Evolutionary conservation across 2,888 invertebrate species (phyloP).

Genomic region (Corbicula japonica): DNA sequence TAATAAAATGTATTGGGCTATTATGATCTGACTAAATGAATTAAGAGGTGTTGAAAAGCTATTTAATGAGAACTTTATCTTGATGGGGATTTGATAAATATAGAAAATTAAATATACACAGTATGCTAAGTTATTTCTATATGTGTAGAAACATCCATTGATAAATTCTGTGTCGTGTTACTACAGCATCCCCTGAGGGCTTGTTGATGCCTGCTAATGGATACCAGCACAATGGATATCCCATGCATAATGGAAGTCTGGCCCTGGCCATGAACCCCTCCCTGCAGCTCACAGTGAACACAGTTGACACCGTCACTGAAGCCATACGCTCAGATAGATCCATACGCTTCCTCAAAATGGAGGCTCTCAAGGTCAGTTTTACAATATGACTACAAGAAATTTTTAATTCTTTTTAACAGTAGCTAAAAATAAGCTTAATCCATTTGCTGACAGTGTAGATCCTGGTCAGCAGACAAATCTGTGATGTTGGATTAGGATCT

Average conservation of each 20-base stretch:
- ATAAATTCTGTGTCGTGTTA: neutral
- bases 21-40: too few relatives aligned
- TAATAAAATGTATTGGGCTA: too few relatives aligned
- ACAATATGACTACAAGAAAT: neutral
- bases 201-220: conserved; percentile 46
- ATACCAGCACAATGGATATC: conserved; percentile 26
- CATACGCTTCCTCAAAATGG: conserved; percentile 82
- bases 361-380: conserved; percentile 78
- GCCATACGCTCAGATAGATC: conserved; percentile 82
- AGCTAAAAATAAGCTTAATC: too few relatives aligned
- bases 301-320: conserved; percentile 76
- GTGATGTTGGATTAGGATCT: too few relatives aligned
- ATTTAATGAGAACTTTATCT: too few relatives aligned
- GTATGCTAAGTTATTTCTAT: neutral
- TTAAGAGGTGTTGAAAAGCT: too few relatives aligned
- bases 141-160: neutral
- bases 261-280: conserved; percentile 53
- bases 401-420: too few relatives aligned
- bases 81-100: too few relatives aligned
- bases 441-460: too few relatives aligned
- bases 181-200: conserved; percentile 39
- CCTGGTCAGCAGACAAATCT: too few relatives aligned
- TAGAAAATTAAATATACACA: too few relatives aligned
- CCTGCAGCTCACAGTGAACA: conserved; percentile 70
- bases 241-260: conserved; percentile 35